Base-by-base conservation (phyloP, 2,888 invertebrate genomes). In the Epinotia nisella region DNA sequence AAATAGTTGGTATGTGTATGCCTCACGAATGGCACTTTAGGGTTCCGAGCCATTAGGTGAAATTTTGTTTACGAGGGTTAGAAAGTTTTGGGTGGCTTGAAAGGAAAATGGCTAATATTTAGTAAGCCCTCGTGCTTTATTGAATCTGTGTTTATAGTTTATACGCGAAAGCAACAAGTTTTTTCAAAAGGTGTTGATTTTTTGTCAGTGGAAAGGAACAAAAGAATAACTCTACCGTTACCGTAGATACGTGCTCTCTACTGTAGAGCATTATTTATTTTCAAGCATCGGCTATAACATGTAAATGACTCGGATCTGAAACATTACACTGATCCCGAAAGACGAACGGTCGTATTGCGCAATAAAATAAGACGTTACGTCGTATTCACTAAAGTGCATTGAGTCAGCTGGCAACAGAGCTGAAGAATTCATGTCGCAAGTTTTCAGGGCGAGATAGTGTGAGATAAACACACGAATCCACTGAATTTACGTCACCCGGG, bases 291-390 rank as follows among this genome's bases (percentile, higher is more conserved):
- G 4, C n/a, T 29, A 3, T 58, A 35, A 4, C 9, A 59, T 59
- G 29, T 10, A n/a, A 59, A 35, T 59, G 17, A 17, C n/a, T 29
- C 24, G 5, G 15, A 51, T 55, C 0, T 5, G 9, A 59, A 15
- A 55, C 55, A 41, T 24, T 41, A 41, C 41, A 41, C 24, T 21
- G 15, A 41, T 66, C 41, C 53, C 19, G 35, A 17, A 65, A 41
- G 75, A 74, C 74, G 24, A 24, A 45, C 24, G 15, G 45, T 56
- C 11, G 39, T 65, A 68, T 74, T 24, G 61, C 78, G 75, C 67
- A 70, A 76, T 61, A 62, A 68, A 69, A 67, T 41, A 45, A 64
- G 65, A 70, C 70, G 60, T 71, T 68, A 21, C 39, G 75, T 59
- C 62, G 67, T 60, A 19, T 59, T 41, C 58, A 59, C 51, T 72